phyloP scores from a whole-genome alignment of 2,797 vertebrate genomes.

The Austrolebias charrua region DNA sequence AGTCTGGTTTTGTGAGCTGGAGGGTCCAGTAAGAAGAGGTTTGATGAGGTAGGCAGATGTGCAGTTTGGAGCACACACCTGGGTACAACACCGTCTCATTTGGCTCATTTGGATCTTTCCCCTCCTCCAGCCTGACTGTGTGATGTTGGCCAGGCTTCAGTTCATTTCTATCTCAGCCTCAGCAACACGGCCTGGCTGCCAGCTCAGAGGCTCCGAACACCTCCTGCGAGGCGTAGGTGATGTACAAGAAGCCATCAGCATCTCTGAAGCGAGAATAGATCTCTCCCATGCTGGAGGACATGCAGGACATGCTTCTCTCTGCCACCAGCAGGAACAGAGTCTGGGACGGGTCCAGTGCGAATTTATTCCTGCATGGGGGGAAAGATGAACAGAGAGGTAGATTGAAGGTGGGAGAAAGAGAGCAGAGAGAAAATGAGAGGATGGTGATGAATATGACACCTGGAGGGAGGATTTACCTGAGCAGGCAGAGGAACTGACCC shows the following conservation, averaged over 20 bases:
- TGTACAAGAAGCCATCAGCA: constrained; percentile 84
- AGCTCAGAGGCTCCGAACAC: constrained; percentile 76
- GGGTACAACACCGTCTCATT: constrained; percentile 17
- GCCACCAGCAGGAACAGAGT: constrained; percentile 82
- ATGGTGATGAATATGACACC: constrained; percentile 16
- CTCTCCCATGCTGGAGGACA: constrained; percentile 84
- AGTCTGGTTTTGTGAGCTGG: background rate
- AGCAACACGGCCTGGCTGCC: constrained; percentile 29
- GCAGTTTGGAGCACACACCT: too few species aligned
- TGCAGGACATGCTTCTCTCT: constrained; percentile 80
- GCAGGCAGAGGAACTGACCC: constrained; percentile 84
- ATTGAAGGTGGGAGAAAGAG: constrained; percentile 1
- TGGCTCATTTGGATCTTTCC: constrained; percentile 25
- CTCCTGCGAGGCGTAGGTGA: constrained; percentile 86
- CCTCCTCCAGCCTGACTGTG: background rate
- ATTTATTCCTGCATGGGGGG: constrained; percentile 79
- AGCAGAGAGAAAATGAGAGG: constrained; percentile 1
- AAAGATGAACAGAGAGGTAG: background rate
- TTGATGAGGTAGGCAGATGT: constrained; percentile 53
- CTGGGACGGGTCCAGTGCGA: constrained; percentile 77
- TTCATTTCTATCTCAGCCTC: constrained; percentile 36
- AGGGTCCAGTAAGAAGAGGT: constrained; percentile 12
- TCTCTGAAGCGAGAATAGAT: constrained; percentile 80
- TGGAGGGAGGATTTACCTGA: constrained; percentile 71
- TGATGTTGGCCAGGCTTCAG: constrained; percentile 20